A percentile compares a stretch with the other conserved stretches of the same genome.
Evolutionary conservation across 2,113 vertebrate species (phyloP).

Genomic region (mouse (Mus musculus)): DNA sequence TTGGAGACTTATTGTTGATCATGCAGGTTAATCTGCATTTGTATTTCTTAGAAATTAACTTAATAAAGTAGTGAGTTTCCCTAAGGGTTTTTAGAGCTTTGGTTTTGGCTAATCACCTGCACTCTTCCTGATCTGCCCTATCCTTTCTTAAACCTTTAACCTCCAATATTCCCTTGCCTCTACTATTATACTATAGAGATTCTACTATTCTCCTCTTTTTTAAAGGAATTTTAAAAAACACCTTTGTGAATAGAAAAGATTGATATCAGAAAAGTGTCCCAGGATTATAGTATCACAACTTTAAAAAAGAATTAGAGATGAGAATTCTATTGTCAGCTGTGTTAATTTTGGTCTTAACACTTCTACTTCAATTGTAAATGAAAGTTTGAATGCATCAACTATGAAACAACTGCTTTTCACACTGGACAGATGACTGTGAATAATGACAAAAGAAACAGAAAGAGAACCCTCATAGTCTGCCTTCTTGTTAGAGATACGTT

Average conservation of each 20-base stretch:
- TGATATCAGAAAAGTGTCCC: background rate
- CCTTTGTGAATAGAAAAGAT: background rate
- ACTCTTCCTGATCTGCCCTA: background rate
- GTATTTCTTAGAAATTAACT: background rate
- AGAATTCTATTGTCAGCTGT: background rate
- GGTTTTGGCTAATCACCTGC: background rate
- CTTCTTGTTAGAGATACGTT: background rate
- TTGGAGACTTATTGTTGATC: background rate
- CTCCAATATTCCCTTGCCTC: background rate
- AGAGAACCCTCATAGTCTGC: background rate
- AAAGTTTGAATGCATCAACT: background rate
- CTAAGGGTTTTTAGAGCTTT: background rate
- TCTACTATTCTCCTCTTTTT: background rate
- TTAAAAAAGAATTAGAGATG: background rate
- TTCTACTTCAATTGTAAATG: background rate
- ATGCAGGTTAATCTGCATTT: background rate
- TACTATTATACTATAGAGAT: background rate
- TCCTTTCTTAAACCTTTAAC: background rate
- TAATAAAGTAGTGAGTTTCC: background rate
- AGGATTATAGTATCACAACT: background rate
- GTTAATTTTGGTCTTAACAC: background rate
- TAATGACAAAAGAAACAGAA: background rate
- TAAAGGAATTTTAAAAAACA: background rate
- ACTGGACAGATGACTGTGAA: background rate
- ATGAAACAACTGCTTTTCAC: conserved; percentile 2